Evolutionary conservation across 2,888 invertebrate genomes (phyloP).

Genomic region (Branchinecta sandiegonensis): DNA sequence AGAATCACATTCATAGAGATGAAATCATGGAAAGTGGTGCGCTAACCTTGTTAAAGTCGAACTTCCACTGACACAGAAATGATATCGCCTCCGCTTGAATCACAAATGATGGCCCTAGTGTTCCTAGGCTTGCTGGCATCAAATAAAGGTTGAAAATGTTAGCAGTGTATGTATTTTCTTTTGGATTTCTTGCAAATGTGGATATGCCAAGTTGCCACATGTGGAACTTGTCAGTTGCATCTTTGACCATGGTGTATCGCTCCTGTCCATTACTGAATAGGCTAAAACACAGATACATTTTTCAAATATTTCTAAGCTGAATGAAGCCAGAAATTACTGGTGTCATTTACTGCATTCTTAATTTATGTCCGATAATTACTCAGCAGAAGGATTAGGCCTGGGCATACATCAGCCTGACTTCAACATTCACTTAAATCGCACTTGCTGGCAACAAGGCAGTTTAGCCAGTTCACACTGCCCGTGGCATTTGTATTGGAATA

Average conservation of each 20-base stretch:
- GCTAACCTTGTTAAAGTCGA: conserved; percentile 58
- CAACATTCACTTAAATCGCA: too few species aligned
- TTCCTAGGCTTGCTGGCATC: conserved; percentile 47
- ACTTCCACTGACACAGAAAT: conserved; percentile 42
- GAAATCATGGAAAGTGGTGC: too few species aligned
- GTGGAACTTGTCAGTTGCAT: conserved; percentile 32
- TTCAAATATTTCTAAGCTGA: neutral
- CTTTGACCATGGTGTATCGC: conserved; percentile 42
- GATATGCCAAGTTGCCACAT: conserved; percentile 55
- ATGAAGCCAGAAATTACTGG: too few species aligned
- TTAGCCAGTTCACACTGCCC: too few species aligned
- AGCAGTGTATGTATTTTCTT: conserved; percentile 44
- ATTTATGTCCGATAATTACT: too few species aligned
- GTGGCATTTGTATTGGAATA: too few species aligned
- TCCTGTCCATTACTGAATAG: conserved; percentile 44
- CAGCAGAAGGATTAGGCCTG: too few species aligned
- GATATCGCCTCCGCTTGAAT: conserved; percentile 49
- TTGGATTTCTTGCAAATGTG: conserved; percentile 44
- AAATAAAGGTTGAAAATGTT: conserved; percentile 52
- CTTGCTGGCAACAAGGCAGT: too few species aligned
- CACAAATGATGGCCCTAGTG: conserved; percentile 44
- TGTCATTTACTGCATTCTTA: too few species aligned
- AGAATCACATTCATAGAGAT: too few species aligned
- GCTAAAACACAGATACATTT: conserved; percentile 36
- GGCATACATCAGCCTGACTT: too few species aligned